Conservation (phyloP, 2,888 invertebrate species). For the Phragmatobia fuliginosa region DNA sequence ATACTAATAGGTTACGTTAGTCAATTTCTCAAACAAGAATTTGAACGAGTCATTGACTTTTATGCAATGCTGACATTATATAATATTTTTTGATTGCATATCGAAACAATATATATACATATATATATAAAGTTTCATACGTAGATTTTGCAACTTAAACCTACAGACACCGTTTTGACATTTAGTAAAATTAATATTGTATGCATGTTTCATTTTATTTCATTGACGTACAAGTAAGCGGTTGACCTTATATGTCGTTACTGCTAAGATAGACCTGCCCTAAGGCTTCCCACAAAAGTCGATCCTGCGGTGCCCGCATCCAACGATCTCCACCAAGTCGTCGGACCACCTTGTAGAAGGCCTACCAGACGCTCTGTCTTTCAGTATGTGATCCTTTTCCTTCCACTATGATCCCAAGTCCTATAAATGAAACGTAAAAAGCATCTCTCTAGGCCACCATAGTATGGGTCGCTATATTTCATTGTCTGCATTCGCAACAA, state of each 20-base stretch:
- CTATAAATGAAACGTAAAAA: no score
- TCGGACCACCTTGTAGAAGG: no score
- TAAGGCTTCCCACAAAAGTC: no score
- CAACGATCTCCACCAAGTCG: no score
- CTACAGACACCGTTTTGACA: not conserved
- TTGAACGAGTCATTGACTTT: slow-evolving; percentile 1
- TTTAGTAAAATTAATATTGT: not conserved
- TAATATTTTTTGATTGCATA: slow-evolving; percentile 10
- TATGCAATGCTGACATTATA: slow-evolving; percentile 11
- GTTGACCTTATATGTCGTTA: not conserved
- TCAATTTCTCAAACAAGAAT: slow-evolving; percentile 10
- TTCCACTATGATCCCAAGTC: no score
- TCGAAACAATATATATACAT: not conserved
- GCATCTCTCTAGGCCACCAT: no score
- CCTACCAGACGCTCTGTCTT: no score
- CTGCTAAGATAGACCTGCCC: no score
- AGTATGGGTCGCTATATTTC: no score
- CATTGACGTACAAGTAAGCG: not conserved
- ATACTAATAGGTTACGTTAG: not conserved
- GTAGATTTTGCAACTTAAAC: not conserved
- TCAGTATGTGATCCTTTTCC: no score
- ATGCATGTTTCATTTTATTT: not conserved
- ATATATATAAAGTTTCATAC: not conserved
- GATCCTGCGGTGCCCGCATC: no score
- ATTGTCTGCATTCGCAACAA: no score